These are phyloP conservation scores for Delia radicum DNA, from an alignment of 1,140 invertebrate species.

Conservation along the genomic window DNA sequence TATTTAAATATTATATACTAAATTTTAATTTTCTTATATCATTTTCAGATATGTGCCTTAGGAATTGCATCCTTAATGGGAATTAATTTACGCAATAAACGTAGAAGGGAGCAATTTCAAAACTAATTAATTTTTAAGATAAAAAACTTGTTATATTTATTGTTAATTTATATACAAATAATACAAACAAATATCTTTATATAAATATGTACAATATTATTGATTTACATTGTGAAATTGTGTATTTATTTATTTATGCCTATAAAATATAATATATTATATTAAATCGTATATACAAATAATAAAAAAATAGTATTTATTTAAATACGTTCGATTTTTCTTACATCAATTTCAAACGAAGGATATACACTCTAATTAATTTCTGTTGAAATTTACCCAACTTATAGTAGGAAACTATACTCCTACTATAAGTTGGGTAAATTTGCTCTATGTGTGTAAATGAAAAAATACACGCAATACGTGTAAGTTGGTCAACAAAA, in stretches of 20 bases:
- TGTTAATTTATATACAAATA: neutral
- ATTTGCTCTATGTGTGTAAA: too few species aligned
- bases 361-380: too few species aligned
- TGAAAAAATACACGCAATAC: too few species aligned
- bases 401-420: too few species aligned
- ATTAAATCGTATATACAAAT: neutral
- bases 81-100: constrained; percentile 49
- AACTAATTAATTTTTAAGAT: too few species aligned
- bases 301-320: too few species aligned
- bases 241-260: neutral
- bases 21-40: neutral
- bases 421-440: too few species aligned
- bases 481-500: too few species aligned
- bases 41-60: constrained; percentile 35
- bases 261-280: neutral
- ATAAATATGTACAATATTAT: neutral
- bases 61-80: constrained; percentile 42
- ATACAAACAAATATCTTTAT: neutral
- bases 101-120: constrained; percentile 46
- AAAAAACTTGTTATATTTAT: neutral
- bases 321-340: too few species aligned
- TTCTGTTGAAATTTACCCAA: too few species aligned
- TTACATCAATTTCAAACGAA: too few species aligned
- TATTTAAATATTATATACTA: neutral
- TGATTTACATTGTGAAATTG: neutral